phyloP scores from a whole-genome alignment of 2,888 invertebrate genomes.

The Idaea biselata region DNA sequence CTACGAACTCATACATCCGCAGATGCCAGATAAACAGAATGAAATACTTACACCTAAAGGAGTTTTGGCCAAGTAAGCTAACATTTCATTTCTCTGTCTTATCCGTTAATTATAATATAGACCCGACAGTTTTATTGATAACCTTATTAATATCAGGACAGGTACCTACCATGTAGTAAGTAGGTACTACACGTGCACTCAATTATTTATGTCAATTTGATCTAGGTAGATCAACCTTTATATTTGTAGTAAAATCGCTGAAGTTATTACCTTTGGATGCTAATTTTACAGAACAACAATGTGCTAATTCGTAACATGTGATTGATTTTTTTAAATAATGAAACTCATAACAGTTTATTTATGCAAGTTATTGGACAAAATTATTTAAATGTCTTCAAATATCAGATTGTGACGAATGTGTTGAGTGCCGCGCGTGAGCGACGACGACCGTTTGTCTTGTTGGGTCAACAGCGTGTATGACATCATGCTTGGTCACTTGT shows the following conservation, averaged over 20 bases:
- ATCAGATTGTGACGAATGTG: background rate
- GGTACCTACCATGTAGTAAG: no score
- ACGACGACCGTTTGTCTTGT: constrained; percentile 27
- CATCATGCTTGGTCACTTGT: constrained; percentile 70
- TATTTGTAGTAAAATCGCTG: background rate
- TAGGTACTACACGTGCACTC: no score
- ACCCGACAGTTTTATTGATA: background rate
- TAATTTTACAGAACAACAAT: no score
- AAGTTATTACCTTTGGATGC: background rate
- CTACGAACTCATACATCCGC: constrained; percentile 41
- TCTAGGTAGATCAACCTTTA: no score
- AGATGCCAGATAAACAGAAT: constrained; percentile 43
- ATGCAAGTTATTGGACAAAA: background rate
- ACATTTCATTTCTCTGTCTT: constrained; percentile 5
- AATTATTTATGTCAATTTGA: no score
- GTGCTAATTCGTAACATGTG: background rate
- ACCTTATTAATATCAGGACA: background rate
- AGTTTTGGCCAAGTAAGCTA: constrained; percentile 63
- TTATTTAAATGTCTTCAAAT: background rate
- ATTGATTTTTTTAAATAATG: background rate
- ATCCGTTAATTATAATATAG: background rate
- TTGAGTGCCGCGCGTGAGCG: constrained; percentile 3
- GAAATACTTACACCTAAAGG: constrained; percentile 60
- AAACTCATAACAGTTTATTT: background rate
- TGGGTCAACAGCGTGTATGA: constrained; percentile 74